Base-by-base conservation (phyloP, 2,113 vertebrate species). In the Syrmaticus mikado region DNA sequence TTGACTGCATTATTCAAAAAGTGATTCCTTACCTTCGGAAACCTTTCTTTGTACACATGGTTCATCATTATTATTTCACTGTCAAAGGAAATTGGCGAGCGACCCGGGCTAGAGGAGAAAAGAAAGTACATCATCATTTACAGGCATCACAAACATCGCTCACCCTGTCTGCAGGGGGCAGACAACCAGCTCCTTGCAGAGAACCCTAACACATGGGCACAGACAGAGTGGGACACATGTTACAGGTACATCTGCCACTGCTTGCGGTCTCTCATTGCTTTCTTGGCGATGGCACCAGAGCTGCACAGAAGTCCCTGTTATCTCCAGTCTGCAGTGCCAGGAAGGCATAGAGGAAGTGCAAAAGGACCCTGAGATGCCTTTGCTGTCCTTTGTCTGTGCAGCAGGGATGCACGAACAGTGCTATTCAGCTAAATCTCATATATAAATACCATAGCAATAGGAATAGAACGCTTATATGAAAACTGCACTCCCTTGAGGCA, bases 41-140 rank as follows among this genome's bases (percentile, higher is more conserved):
- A 99, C 81, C 99, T 98, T 97, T 99, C 99, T 97, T 99, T 99
- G 98, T 99, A 99, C 70, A 99, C 99, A 97, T 99, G 99, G 97
- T 99, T 99, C 99, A 99, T 99, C 99, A 99, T 99, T 97, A 99
- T 98, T 94, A 99, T 99, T 98, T 99, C 99, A 94, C 99, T 98
- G 97, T 99, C 99, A 93, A 99, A 99, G 89, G 98, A 99, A 97
- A 99, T 97, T 6, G 99, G 99, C 62, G 99, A 99, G 76, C 99
- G 99, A 55, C 99, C 99, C 43, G 99, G 99, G 94, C 99, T 99
- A 94, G 82, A 95, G 78, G 79, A 97, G 43, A 97, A 95, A 96
- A 97, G 92, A 96, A 96, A 86, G 82, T 27, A 70, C 0, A 4
- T 95, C 71, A 87, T 38, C 27, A 53, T 82, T 91, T 70, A 78